These are phyloP conservation scores for Excalfactoria chinensis DNA, from an alignment of 2,113 vertebrate species.

Conservation along the genomic window DNA sequence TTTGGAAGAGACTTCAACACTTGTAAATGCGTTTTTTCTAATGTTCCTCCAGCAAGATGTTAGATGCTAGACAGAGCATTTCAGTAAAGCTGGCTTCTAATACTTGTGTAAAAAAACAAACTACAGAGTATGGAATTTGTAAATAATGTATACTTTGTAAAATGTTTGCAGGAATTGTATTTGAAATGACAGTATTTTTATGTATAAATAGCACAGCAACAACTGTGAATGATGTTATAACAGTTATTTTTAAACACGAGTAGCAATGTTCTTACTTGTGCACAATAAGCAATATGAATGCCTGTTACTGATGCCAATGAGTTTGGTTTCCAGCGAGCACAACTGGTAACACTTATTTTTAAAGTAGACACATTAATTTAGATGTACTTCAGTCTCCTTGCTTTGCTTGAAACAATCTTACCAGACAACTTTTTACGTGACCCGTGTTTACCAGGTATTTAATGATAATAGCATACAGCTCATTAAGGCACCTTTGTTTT, in stretches of 20 bases:
- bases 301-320: constrained; percentile 48
- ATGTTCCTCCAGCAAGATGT: constrained; percentile 2
- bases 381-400: neutral
- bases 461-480: constrained; percentile 1
- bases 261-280: constrained; percentile 13
- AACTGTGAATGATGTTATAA: constrained; percentile 62
- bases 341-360: constrained; percentile 30
- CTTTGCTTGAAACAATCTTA: constrained; percentile 37
- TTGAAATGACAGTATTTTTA: constrained; percentile 73
- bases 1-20: constrained; percentile 9
- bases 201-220: constrained; percentile 51
- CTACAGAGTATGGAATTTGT: constrained; percentile 52
- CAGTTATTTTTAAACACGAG: constrained; percentile 51
- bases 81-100: constrained; percentile 20
- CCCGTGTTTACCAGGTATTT: constrained; percentile 49
- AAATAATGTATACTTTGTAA: constrained; percentile 76
- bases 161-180: constrained; percentile 59
- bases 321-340: constrained; percentile 45
- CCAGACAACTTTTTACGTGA: neutral
- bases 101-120: constrained; percentile 59
- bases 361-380: neutral
- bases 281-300: constrained; percentile 44
- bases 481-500: constrained; percentile 51
- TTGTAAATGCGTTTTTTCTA: constrained; percentile 49
- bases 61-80: constrained; percentile 3